Evolutionary conservation across 92 coral and sea anemone genomes (phyloP).

Genomic region (Epizoanthus rinbou): DNA sequence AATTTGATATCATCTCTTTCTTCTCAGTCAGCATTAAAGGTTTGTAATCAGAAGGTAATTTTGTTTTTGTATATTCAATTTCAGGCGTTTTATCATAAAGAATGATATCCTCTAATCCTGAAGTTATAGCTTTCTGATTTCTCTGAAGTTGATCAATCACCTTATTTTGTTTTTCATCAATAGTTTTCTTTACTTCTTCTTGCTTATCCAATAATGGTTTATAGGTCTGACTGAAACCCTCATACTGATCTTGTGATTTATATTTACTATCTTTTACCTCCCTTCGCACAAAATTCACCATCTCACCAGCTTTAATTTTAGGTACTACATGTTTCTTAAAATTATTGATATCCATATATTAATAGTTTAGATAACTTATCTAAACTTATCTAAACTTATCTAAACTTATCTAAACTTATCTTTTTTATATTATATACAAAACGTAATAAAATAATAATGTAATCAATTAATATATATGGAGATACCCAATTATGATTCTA

Average conservation of each 20-base stretch:
- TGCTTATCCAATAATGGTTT: slow-evolving; percentile 32
- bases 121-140: neutral
- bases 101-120: slow-evolving; percentile 10
- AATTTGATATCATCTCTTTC: neutral
- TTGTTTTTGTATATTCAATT: neutral
- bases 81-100: neutral
- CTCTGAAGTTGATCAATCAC: slow-evolving; percentile 18
- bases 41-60: neutral
- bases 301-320: slow-evolving; percentile 18
- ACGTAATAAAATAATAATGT: neutral
- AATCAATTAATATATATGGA: slow-evolving; percentile 10
- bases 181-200: slow-evolving; percentile 12
- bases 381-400: neutral
- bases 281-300: neutral
- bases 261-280: neutral
- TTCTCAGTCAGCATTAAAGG: neutral
- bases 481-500: neutral
- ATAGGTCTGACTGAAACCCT: neutral
- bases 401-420: slow-evolving; percentile 3
- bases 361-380: neutral
- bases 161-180: slow-evolving; percentile 30
- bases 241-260: neutral
- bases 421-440: no score
- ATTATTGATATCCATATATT: slow-evolving; percentile 36
- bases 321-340: neutral